These are phyloP conservation scores for Lucinisca nassula DNA, from an alignment of 2,888 invertebrate species.

Conservation along the genomic window DNA sequence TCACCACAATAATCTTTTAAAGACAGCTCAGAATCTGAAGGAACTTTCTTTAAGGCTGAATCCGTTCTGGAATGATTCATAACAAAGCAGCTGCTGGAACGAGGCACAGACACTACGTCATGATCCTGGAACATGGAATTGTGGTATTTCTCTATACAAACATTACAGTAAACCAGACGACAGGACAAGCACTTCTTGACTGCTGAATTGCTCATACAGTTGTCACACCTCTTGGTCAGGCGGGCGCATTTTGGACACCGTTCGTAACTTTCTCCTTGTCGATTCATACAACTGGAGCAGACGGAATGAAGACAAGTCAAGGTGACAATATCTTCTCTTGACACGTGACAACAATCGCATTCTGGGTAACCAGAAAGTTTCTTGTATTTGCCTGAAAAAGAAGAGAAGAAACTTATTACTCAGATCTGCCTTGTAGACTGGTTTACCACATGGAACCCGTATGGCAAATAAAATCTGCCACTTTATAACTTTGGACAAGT, in stretches of 20 bases:
- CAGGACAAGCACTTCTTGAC: not conserved
- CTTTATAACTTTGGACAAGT: too few species aligned
- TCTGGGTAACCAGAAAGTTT: slow-evolving; percentile 52
- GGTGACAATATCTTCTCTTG: slow-evolving; percentile 44
- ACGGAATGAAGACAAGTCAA: slow-evolving; percentile 64
- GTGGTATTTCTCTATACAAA: not conserved
- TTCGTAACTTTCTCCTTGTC: slow-evolving; percentile 49
- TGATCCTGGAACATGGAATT: not conserved
- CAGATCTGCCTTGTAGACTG: too few species aligned
- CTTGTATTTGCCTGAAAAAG: slow-evolving; percentile 51
- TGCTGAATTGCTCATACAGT: slow-evolving; percentile 7
- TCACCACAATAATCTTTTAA: not conserved
- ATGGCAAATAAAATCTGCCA: too few species aligned
- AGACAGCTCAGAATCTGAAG: not conserved
- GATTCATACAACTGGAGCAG: slow-evolving; percentile 56
- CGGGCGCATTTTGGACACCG: slow-evolving; percentile 62
- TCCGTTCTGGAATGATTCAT: not conserved
- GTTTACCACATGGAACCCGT: too few species aligned
- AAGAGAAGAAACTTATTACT: too few species aligned
- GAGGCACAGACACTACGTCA: not conserved
- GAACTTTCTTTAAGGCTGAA: not conserved
- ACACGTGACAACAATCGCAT: slow-evolving; percentile 60
- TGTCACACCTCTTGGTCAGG: not conserved
- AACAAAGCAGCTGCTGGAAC: slow-evolving; percentile 2
- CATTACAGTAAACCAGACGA: not conserved